A percentile compares a stretch with the other conserved stretches of the same genome.
These are phyloP conservation scores for Drosophila micromelanica DNA, from an alignment of 1,140 invertebrate genomes.

Conservation along the genomic window DNA sequence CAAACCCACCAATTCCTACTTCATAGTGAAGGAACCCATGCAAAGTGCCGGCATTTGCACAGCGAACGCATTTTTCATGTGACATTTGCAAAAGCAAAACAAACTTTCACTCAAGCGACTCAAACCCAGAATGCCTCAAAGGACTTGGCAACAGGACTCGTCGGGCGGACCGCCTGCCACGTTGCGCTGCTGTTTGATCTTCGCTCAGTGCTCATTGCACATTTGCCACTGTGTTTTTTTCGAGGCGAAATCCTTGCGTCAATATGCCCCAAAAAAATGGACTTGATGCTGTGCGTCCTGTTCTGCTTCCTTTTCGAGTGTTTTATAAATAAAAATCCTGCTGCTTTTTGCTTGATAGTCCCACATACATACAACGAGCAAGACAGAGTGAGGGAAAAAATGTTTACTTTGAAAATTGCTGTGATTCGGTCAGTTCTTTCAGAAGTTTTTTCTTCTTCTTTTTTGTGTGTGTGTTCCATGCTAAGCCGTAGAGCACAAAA, in stretches of 20 bases:
- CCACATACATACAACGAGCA: constrained; percentile 1
- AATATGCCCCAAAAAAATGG: constrained; percentile 54
- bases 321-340: constrained; percentile 77
- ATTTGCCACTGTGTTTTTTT: constrained; percentile 46
- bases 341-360: constrained; percentile 44
- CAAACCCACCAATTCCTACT: not conserved
- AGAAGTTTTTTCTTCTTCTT: constrained; percentile 19
- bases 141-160: constrained; percentile 29
- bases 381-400: constrained; percentile 27
- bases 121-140: constrained; percentile 36
- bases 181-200: constrained; percentile 65
- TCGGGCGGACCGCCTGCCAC: constrained; percentile 9
- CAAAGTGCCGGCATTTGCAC: constrained; percentile 74
- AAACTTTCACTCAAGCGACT: constrained; percentile 63
- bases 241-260: constrained; percentile 64
- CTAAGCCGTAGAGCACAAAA: constrained; percentile 32
- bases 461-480: constrained; percentile 6
- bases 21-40: constrained; percentile 32
- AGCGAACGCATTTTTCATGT: constrained; percentile 77
- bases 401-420: constrained; percentile 80
- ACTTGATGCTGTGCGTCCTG: constrained; percentile 36
- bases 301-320: constrained; percentile 68
- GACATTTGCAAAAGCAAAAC: constrained; percentile 74
- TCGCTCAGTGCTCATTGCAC: constrained; percentile 52
- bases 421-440: constrained; percentile 67